Base-by-base conservation (phyloP, 2,888 invertebrate genomes). In the Nudaria mundana region DNA sequence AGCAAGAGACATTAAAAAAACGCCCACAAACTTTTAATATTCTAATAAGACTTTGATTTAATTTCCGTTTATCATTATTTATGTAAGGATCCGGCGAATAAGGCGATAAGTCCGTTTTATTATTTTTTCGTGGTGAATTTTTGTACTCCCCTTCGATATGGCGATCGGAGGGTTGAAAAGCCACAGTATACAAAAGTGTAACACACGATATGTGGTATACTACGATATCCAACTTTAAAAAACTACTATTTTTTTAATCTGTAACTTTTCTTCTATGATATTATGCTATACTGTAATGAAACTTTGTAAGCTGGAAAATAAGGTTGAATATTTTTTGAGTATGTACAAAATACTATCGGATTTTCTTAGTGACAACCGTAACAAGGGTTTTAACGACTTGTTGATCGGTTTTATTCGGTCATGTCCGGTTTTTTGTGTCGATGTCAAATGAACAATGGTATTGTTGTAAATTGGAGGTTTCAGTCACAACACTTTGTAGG, bases 51-150 rank as follows among this genome's bases (percentile, higher is more conserved):
- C 77, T 83, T 86, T 86, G 87, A 88, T 88, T 87, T 88, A 88
- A 88, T 87, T 88, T 86, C 81, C 78, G 72, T 88, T 88, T 87
- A 88, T 87, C 84, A 86, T 88, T 88, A 88, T 88, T 88, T 87
- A 88, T 88, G 88, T 80, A 85, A 77, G 79, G 70, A 74, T 71
- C 73, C 76, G 63, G 69, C 78, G 68, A 77, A 76, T 60, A 67
- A 84, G 79, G 77, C 83, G 83, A 78, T 85, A 84, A 87, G 83
- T 70, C 78, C 55, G 68, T 65, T 74, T 77, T 85, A 78, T 84
- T 83, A 73, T 81, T 44, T 78, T 86, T 79, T 76, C 69, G 55
- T 46, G 50, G 57, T 59, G 52, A 47, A 64, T 59, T 65, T 69
- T 71, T 66, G 51, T 45, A 44, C 54, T 59, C 78, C 83, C 81